These are phyloP conservation scores for Gnathonemus longibarbis DNA, from an alignment of 2,113 vertebrate species.

Conservation along the genomic window DNA sequence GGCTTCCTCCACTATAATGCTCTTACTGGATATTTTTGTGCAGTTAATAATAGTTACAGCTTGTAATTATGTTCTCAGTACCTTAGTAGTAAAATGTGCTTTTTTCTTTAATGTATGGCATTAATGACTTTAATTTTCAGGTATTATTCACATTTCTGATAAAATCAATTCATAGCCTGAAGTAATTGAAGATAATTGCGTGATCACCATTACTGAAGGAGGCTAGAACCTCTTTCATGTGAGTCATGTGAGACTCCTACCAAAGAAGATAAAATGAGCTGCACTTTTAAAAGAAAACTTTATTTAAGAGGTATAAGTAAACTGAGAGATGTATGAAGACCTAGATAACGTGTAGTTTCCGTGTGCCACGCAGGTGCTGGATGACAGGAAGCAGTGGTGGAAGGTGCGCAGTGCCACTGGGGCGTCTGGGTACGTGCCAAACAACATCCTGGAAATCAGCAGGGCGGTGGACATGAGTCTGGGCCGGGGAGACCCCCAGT, in stretches of 20 bases:
- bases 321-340: not conserved
- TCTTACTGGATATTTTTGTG: not conserved
- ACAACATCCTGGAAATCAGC: constrained; percentile 86
- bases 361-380: constrained; percentile 71
- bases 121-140: not conserved
- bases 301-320: not conserved
- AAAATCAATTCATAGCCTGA: not conserved
- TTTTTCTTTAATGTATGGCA: not conserved
- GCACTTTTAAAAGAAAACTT: not conserved
- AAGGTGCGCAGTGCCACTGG: constrained; percentile 79
- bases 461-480: constrained; percentile 58
- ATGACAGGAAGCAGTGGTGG: constrained; percentile 97
- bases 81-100: not conserved
- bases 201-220: not conserved
- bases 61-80: not conserved
- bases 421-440: constrained; percentile 86
- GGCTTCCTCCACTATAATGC: not conserved
- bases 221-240: not conserved
- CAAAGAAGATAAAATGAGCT: not conserved
- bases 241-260: not conserved
- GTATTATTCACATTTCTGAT: not conserved
- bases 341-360: not conserved
- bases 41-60: not conserved
- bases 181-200: not conserved
- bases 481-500: constrained; percentile 69